Evolutionary conservation across 64 coral and sea anemone species (phyloP).

Genomic region (Dendrophyllia cribrosa): DNA sequence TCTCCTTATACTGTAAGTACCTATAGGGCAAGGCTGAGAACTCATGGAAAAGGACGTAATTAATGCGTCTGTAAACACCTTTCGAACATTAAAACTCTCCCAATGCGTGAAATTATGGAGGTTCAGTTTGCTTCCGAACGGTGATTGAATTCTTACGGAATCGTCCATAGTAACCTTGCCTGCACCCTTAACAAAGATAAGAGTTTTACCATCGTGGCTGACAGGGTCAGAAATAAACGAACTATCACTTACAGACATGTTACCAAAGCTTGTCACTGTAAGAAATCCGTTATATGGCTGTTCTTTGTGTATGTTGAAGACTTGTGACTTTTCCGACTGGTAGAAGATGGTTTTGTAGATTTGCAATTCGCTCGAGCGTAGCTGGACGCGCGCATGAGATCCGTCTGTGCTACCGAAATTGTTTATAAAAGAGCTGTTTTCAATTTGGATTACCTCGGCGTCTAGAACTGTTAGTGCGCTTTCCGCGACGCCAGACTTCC

Average conservation of each 20-base stretch:
- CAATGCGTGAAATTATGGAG: constrained; percentile 21
- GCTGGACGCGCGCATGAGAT: constrained; percentile 23
- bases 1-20: constrained; percentile 28
- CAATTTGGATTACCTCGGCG: not conserved
- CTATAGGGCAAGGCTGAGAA: not conserved
- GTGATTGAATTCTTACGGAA: not conserved
- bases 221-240: constrained; percentile 14
- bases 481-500: not conserved
- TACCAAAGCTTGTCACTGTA: constrained; percentile 28
- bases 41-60: constrained; percentile 22
- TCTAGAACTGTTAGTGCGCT: not conserved
- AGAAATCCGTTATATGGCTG: constrained; percentile 13
- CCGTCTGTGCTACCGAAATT: constrained; percentile 44
- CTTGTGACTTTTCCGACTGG: not conserved
- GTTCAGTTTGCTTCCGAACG: not conserved
- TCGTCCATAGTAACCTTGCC: not conserved
- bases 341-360: constrained; percentile 16
- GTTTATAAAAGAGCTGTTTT: constrained; percentile 19
- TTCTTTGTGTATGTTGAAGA: not conserved
- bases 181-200: constrained; percentile 26
- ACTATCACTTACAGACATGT: not conserved
- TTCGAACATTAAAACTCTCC: not conserved
- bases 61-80: not conserved
- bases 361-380: not conserved
- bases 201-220: not conserved